Conservation (phyloP, 2,113 vertebrate species). For the Promerops cafer region DNA sequence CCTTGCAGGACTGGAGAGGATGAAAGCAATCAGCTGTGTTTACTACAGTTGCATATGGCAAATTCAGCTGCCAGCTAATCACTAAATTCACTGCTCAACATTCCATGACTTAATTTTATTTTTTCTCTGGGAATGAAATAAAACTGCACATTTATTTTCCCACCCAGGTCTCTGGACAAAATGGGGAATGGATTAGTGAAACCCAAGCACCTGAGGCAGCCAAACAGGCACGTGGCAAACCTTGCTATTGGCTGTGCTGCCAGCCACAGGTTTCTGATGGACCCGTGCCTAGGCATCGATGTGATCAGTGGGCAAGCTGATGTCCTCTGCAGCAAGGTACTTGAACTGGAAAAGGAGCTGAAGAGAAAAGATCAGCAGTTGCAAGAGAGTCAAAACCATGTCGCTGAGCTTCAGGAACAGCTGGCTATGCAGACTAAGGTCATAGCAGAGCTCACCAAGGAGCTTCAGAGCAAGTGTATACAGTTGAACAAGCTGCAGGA, state of each 20-base stretch:
- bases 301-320: conserved; percentile 51
- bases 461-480: conserved; percentile 82
- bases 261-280: conserved; percentile 11
- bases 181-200: conserved; percentile 91
- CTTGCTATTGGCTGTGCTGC: conserved; percentile 53
- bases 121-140: neutral
- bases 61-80: neutral
- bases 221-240: conserved; percentile 49
- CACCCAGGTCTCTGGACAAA: conserved; percentile 36
- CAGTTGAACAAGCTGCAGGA: conserved; percentile 87
- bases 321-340: conserved; percentile 70
- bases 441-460: conserved; percentile 81
- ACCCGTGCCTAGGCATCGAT: neutral
- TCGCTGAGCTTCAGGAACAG: conserved; percentile 81
- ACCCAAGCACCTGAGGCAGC: conserved; percentile 79
- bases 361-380: conserved; percentile 80
- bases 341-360: conserved; percentile 81
- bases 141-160: neutral
- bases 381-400: conserved; percentile 68
- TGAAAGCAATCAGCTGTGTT: neutral
- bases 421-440: conserved; percentile 73
- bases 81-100: neutral
- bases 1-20: neutral
- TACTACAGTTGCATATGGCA: neutral
- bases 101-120: neutral